Evolutionary conservation across 2,113 vertebrate genomes (phyloP), one percentile per base, ranked within the genome.

Genomic region (Empidonax traillii): DNA sequence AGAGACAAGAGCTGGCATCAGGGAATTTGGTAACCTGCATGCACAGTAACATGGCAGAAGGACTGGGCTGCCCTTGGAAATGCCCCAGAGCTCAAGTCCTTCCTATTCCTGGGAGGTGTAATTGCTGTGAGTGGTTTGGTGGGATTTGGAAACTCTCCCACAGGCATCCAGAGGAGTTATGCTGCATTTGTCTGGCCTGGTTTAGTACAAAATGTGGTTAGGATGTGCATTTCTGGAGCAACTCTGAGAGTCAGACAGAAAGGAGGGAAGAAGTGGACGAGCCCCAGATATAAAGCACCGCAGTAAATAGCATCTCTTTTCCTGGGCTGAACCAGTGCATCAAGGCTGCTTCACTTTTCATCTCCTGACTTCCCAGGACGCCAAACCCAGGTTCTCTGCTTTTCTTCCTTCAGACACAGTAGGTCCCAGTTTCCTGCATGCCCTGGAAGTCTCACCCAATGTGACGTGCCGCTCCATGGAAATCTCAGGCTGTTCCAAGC

Each of bases 381-480:
- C 25, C 43, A 67, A 39, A 41, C 25, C 41, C 39, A 18, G 46
- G 23, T 15, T 69, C 30, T 51, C 46, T 52, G 28, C 3, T 69
- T 67, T 58, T 84, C 25, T 89, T 33, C 43, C 35, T 62, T 53
- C 33, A 30, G 27, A 51, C 17, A 8, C 80, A 74, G 43, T 17
- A 52, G 58, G 24, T 65, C 12, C 2, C 33, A 18, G 13, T 56
- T 83, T n/a, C 16, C 53, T 41, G 12, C 41, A 13, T 2, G 5
- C 14, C 47, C 67, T 33, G 27, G 12, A 80, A 73, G 9, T 16
- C 49, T 89, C 44, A 43, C 1, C 4, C 43, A n/a, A 41, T 12
- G 6, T 0, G 0, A 41, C 31, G 27, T 63, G 24, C 18, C 3
- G 1, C 31, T 41, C 53, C 28, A 11, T 2, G 1, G 72, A 83